Base-by-base conservation (phyloP, 2,797 vertebrate genomes). In the Gymnopithys bicolor region DNA sequence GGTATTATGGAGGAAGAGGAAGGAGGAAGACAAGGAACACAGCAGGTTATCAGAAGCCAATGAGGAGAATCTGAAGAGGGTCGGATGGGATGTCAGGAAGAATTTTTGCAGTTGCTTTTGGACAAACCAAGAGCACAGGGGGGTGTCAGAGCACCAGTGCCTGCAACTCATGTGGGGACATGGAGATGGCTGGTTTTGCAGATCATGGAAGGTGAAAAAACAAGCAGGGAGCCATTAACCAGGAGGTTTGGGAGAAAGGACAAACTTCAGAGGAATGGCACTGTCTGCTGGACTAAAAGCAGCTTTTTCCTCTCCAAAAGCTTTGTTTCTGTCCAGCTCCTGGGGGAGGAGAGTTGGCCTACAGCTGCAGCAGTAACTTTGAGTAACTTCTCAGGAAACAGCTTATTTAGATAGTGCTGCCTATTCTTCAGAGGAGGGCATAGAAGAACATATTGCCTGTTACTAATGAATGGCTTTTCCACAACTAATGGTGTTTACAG, bases 331-430 rank as follows among this genome's bases (percentile, higher is more conserved):
- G 73, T 52, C 60, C 2, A 0, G 74, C 69, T 89, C 45, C 48
- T 46, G 83, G 58, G 92, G 90, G 95, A 94, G 90, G 94, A 94
- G 93, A 90, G 59, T n/a, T 95, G 95, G 92, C 86, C 92, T 70
- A 33, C 28, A 86, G 82, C 83, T 94, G 5, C 62, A 86, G 76
- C 92, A 96, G 94, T 58, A 90, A 94, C 91, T 96, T 83, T 92
- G 94, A 97, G 68, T 89, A 95, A 95, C 93, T 95, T 10, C 94
- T 95, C 96, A 97, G 96, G 94, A 95, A 96, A 96, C 94, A 96
- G 96, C 95, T 94, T 96, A 90, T 96, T 96, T 96, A 94, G 94
- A 96, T 94, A 96, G 86, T 64, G 56, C 75, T 87, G 91, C 90
- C 95, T 59, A 21, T 91, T 95, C 94, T 80, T 84, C 90, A 87